A percentile compares a stretch with the other conserved stretches of the same genome.
These are phyloP conservation scores for Periparus ater DNA, from an alignment of 2,797 vertebrate genomes.

Conservation along the genomic window DNA sequence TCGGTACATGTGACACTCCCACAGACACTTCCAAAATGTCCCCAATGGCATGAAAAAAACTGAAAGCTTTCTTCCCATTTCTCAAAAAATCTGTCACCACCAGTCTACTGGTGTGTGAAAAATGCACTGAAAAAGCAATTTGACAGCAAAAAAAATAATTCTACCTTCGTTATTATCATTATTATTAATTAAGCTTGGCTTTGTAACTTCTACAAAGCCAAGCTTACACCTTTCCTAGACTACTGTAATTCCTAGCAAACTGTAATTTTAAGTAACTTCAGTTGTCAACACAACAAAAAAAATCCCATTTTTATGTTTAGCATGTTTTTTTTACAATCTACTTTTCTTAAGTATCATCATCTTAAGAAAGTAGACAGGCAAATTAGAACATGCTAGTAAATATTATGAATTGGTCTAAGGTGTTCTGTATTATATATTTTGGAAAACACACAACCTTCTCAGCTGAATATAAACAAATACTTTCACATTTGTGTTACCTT, in stretches of 20 bases:
- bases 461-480: constrained; percentile 38
- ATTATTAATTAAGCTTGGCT: background rate
- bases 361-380: background rate
- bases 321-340: background rate
- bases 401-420: background rate
- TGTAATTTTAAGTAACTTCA: background rate
- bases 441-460: constrained; percentile 50
- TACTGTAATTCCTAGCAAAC: background rate
- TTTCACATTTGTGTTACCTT: constrained; percentile 44
- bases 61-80: background rate
- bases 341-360: background rate
- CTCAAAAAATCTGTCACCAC: background rate
- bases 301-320: background rate
- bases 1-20: background rate
- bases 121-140: background rate
- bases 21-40: background rate
- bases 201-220: background rate
- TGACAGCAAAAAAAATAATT: background rate
- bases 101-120: background rate
- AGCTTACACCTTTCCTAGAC: background rate
- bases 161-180: background rate
- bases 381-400: background rate
- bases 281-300: background rate
- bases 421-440: background rate
- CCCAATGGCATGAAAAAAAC: background rate